Evolutionary conservation across 2,888 invertebrate species (phyloP), one percentile per base, ranked within the genome.

Genomic region (Cylloceria caligata): DNA sequence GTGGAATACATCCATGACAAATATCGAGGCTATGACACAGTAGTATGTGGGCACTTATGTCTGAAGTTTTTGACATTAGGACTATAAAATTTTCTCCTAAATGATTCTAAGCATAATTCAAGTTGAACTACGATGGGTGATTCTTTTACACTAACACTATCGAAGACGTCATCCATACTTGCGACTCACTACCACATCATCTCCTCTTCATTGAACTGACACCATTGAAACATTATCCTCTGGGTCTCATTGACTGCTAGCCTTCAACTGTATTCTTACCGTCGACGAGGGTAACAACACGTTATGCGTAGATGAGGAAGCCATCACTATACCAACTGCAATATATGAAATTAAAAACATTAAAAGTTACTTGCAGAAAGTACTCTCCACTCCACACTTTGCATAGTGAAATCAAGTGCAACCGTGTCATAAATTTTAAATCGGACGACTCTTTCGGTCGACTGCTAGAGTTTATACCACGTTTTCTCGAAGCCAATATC

Each of bases 1-100:
- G 76, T 83, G 6, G 69, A 75, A 60, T 90, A 89, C 64, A 90
- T 89, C 83, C 87, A 90, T 84, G 52, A 83, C 30, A 81, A 81
- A 69, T 81, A 85, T 76, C 89, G 90, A 85, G 77, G 85, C 19
- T 88, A 81, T 83, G 85, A 68, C 21, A 68, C 49, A 9, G 34
- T 68, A 2, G 19, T 68, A 39, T 68, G 49, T 16, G 45, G 68
- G 3, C 67, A 67, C 27, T 13, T 67, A 0, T 67, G 45, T 13
- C 42, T 19, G 2, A 24, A 67, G 3, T 49, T 49, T 30, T 13
- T 68, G 1, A 30, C 3, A 27, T 30, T 34, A 5, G 30, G 27
- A 27, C 49, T 67, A 47, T 68, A 68, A 68, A 47, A 68, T 1
- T 1, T 34, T 5, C 1, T 19, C 11, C 3, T 24, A 19, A 36